phyloP scores from a whole-genome alignment of 2,888 invertebrate species.

The Tetrapedia diversipes region DNA sequence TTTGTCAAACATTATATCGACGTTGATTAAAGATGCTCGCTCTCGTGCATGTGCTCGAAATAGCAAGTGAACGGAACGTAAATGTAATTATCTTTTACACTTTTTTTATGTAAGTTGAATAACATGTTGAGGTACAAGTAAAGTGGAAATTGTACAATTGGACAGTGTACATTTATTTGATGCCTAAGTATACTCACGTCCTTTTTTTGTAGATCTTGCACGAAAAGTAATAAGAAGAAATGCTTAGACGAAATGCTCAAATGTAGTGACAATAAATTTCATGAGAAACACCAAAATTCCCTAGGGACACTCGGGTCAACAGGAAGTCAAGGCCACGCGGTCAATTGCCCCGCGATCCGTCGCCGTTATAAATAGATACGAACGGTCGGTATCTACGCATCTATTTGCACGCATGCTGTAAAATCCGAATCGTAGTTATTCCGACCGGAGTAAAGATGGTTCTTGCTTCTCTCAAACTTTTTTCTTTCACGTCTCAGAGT shows the following conservation, averaged over 20 bases:
- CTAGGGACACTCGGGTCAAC: constrained; percentile 69
- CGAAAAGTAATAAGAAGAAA: background rate
- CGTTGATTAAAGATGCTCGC: constrained; percentile 8
- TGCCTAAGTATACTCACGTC: background rate
- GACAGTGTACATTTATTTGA: background rate
- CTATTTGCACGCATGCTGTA: constrained; percentile 70
- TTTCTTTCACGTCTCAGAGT: constrained; percentile 18
- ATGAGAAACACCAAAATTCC: constrained; percentile 61
- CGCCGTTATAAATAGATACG: constrained; percentile 79
- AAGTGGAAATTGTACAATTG: background rate
- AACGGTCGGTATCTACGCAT: constrained; percentile 67
- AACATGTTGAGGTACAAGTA: background rate
- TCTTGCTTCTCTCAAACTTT: constrained; percentile 14
- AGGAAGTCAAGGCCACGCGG: constrained; percentile 81
- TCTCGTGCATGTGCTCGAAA: background rate
- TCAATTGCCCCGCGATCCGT: constrained; percentile 78
- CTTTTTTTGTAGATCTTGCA: background rate
- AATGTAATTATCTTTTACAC: no score
- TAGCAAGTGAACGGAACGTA: no score
- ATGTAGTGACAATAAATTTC: constrained; percentile 42
- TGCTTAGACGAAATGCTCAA: background rate
- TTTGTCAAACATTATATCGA: constrained; percentile 7
- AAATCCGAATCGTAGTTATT: constrained; percentile 68
- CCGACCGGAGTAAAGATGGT: constrained; percentile 2
- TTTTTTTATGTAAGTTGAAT: background rate